Base-by-base conservation (phyloP, 2,113 vertebrate genomes). In the Scophthalmus maximus region DNA sequence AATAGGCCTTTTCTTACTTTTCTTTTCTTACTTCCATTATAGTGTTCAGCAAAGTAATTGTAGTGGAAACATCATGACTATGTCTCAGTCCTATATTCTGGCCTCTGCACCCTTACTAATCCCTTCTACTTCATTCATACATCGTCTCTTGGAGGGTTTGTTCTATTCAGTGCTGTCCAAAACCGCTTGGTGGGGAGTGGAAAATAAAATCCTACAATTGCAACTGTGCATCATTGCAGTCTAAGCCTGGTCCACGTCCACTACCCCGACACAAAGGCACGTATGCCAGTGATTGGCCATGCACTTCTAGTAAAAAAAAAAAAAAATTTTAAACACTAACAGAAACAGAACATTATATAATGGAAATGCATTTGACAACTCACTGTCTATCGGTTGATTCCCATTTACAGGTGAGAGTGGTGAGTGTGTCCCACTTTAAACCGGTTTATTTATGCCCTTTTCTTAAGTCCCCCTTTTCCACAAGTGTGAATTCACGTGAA, bases 401-500 rank as follows among this genome's bases (percentile, higher is more conserved):
- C 18, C 1, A 4, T 23, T 40, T 42, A 58, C 42, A 17, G 47
- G 36, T 3, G 20, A 72, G 23, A 44, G 42, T 23, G 5, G 4
- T 61, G 18, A 70, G 52, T 17, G 27, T 0, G 15, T 60, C 38
- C 9, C 51, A 62, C 29, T 42, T 71, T 50, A 6, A 72, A 52
- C 47, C 10, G 50, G 8, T 26, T 76, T 61, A 74, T 67, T 67
- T 46, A 55, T 14, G 1, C 12, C 8, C 8, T 64, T 38, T 32
- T 60, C 23, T 25, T 40, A 57, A 61, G 32, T 29, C 20, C 34
- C 59, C 25, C 18, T 34, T 18, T 23, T 52, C 42, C 38, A 22
- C 5, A 38, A 72, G 49, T 56, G 27, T 74, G 44, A 56, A 23
- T 32, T 47, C 8, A 66, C 6, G 1, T 68, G 56, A 81, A 75